These are phyloP conservation scores for Papilio xuthus DNA, from an alignment of 1,140 invertebrate species.

Conservation along the genomic window DNA sequence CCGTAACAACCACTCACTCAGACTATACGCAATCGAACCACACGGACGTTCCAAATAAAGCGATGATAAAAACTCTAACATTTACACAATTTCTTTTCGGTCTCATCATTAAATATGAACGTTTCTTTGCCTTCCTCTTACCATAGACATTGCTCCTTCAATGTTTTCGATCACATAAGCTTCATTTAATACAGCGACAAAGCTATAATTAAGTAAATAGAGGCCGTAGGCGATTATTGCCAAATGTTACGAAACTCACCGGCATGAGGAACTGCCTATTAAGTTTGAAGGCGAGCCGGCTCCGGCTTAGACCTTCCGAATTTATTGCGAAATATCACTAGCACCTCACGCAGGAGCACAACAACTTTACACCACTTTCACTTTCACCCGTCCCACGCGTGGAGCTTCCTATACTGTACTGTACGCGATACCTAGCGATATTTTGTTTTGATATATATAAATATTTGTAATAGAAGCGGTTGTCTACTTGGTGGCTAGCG, in stretches of 20 bases:
- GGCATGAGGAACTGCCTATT: conserved; percentile 25
- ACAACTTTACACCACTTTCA: background rate
- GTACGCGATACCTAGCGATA: background rate
- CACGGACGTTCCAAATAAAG: too few relatives aligned
- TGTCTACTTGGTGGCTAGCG: background rate
- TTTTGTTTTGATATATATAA: background rate
- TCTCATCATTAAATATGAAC: too few relatives aligned
- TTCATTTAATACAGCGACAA: background rate
- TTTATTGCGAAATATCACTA: conserved; percentile 2
- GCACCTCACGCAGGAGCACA: background rate
- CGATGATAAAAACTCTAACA: too few relatives aligned
- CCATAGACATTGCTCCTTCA: too few relatives aligned
- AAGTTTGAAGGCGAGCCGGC: conserved; percentile 1
- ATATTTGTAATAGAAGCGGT: background rate
- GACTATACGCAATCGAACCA: too few relatives aligned
- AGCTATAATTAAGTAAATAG: background rate
- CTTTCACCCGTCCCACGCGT: background rate
- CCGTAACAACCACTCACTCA: too few relatives aligned
- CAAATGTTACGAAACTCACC: conserved; percentile 29
- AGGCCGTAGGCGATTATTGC: conserved; percentile 14
- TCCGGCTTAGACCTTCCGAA: background rate
- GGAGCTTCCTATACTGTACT: background rate
- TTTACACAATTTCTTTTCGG: too few relatives aligned
- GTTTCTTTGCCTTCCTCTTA: too few relatives aligned
- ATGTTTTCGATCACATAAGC: background rate